Evolutionary conservation across 2,797 vertebrate species (phyloP).

Genomic region (Poecilia wingei): DNA sequence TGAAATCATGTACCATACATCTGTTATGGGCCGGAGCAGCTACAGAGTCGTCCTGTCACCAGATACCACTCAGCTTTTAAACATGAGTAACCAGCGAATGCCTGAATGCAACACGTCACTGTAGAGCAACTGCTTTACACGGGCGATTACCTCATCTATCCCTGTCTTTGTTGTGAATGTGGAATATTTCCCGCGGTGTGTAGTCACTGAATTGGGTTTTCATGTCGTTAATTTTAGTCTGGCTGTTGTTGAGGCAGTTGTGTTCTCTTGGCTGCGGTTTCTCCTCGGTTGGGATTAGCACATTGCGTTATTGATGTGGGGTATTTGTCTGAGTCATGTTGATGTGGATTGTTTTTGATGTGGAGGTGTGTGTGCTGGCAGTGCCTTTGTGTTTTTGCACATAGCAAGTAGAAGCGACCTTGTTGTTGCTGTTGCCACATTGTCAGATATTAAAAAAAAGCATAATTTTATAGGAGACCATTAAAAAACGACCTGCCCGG

Average conservation of each 20-base stretch:
- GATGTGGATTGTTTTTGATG: conserved; percentile 61
- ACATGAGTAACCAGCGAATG: background rate
- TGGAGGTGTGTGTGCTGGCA: conserved; percentile 35
- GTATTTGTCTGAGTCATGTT: conserved; percentile 69
- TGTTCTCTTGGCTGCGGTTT: conserved; percentile 49
- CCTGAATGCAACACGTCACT: background rate
- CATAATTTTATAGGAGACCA: conserved; percentile 26
- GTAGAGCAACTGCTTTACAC: conserved; percentile 16
- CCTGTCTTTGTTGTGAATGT: conserved; percentile 25
- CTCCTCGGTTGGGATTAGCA: conserved; percentile 57
- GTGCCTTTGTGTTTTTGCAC: conserved; percentile 20
- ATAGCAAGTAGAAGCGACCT: conserved; percentile 21
- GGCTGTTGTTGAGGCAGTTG: conserved; percentile 46
- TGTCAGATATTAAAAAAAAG: conserved; percentile 26
- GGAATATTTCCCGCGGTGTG: conserved; percentile 23
- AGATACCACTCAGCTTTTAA: background rate
- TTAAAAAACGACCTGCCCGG: conserved; percentile 9
- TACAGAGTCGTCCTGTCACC: background rate
- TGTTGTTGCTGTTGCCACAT: conserved; percentile 32
- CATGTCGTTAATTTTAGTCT: conserved; percentile 43
- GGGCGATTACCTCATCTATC: conserved; percentile 7
- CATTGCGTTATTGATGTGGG: conserved; percentile 54
- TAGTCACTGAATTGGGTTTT: conserved; percentile 25
- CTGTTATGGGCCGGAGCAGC: background rate
- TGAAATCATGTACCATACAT: background rate